A percentile compares a stretch with the other conserved stretches of the same genome.
Conservation (phyloP, 2,888 invertebrate genomes). For the Epinotia brunnichana region DNA sequence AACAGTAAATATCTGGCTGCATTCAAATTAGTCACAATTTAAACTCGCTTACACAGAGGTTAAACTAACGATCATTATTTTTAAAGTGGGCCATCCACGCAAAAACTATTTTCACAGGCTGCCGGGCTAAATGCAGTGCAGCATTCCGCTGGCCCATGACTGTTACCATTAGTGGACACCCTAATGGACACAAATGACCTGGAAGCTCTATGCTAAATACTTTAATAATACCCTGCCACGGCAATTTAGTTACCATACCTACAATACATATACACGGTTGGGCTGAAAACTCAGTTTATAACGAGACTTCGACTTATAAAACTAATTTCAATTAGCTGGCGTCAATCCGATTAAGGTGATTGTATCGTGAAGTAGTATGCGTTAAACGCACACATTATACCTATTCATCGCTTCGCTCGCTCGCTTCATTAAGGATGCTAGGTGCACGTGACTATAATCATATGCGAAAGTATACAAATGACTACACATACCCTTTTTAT, state of each 20-base stretch:
- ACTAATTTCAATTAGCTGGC: background rate
- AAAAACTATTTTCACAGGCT: constrained; percentile 47
- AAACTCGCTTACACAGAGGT: constrained; percentile 20
- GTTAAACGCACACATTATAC: no score
- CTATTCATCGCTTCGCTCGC: background rate
- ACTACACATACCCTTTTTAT: no score
- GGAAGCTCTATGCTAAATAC: constrained; percentile 60
- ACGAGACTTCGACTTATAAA: background rate
- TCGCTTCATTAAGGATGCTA: background rate
- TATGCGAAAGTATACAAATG: background rate
- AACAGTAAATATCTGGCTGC: background rate
- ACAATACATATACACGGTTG: background rate
- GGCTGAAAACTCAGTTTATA: background rate
- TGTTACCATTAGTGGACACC: constrained; percentile 73
- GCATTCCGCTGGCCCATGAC: constrained; percentile 66
- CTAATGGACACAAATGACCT: constrained; percentile 76
- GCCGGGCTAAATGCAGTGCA: no score
- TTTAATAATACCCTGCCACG: constrained; percentile 40
- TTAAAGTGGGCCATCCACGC: constrained; percentile 36
- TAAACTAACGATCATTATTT: constrained; percentile 34
- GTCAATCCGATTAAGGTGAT: background rate
- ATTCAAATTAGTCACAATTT: constrained; percentile 9
- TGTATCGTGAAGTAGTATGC: background rate
- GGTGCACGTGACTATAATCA: background rate
- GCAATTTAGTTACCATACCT: constrained; percentile 31